Base-by-base conservation (phyloP, 2,888 invertebrate genomes). In the Platycnemis pennipes region DNA sequence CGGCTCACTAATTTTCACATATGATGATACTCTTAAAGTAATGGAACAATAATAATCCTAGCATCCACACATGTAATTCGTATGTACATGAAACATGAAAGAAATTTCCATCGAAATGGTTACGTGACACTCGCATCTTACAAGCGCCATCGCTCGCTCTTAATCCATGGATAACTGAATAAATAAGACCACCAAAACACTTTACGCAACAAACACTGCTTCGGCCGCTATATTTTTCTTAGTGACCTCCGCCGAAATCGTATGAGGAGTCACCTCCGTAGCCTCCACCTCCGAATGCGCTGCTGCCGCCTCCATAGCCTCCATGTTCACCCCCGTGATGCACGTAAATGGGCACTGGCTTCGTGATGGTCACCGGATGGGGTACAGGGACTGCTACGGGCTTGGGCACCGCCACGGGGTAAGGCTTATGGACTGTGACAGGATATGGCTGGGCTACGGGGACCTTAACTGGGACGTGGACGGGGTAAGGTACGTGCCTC, bases 401-500 rank as follows among this genome's bases (percentile, higher is more conserved):
- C 86, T 94, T 87, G 16, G 69, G 85, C 19, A 94, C 94, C n/a
- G 77, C 56, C n/a, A 94, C 94, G 26, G 94, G 94, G 4, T 94
- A 94, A 88, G 94, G 94, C 37, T 94, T 94, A 4, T 94, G 87
- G 16, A 98, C 97, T 91, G 97, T 97, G 1, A 95, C 98, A 94
- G 98, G 98, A 96, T 98, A 98, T 11, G 98, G 98, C 13, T 98
- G 98, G 95, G 98, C 98, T 96, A 97, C 97, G 7, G 97, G 97
- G 94, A 98, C 97, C 96, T 98, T 98, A 42, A 98, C 97, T 95
- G 97, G 97, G 31, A 97, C 98, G 95, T 98, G 97, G 95, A 96
- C 96, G 63, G 97, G 97, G 95, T 96, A 98, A 94, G 97, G 97
- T 42, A 97, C 97, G 44, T 95, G 96, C 95, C 96, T 96, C 94